These are phyloP conservation scores for Nettapus auritus DNA, from an alignment of 2,113 vertebrate species.

Conservation along the genomic window DNA sequence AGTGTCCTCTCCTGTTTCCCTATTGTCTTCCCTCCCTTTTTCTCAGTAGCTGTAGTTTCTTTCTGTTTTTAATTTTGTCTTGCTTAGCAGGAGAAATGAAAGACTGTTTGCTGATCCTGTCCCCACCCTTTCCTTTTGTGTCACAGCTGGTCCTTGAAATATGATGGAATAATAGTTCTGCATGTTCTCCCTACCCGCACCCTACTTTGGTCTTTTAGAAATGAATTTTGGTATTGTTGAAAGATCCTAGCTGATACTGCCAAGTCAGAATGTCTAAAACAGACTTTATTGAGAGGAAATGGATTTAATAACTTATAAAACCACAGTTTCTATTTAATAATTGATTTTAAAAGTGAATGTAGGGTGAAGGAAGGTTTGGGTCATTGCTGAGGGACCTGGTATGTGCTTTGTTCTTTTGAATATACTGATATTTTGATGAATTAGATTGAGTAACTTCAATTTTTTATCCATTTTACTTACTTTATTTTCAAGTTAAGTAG, in stretches of 20 bases:
- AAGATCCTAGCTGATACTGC: not conserved
- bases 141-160: conserved; percentile 25
- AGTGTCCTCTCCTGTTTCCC: not conserved
- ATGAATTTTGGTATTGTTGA: conserved; percentile 3
- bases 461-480: not conserved
- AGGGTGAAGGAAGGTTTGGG: not conserved
- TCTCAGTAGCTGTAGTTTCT: not conserved
- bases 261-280: not conserved
- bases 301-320: not conserved
- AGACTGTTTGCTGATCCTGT: conserved; percentile 32
- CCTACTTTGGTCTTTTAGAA: rapidly evolving
- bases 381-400: not conserved
- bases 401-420: not conserved
- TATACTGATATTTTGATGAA: not conserved
- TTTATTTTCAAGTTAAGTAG: not conserved
- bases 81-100: conserved; percentile 8
- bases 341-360: not conserved
- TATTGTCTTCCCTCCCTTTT: not conserved
- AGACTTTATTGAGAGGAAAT: not conserved
- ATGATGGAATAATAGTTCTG: not conserved
- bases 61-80: conserved; percentile 27
- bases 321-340: not conserved
- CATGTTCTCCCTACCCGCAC: not conserved
- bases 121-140: conserved; percentile 18
- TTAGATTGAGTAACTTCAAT: not conserved